Evolutionary conservation across 2,113 vertebrate genomes (phyloP).

Genomic region (Tetrao urogallus): DNA sequence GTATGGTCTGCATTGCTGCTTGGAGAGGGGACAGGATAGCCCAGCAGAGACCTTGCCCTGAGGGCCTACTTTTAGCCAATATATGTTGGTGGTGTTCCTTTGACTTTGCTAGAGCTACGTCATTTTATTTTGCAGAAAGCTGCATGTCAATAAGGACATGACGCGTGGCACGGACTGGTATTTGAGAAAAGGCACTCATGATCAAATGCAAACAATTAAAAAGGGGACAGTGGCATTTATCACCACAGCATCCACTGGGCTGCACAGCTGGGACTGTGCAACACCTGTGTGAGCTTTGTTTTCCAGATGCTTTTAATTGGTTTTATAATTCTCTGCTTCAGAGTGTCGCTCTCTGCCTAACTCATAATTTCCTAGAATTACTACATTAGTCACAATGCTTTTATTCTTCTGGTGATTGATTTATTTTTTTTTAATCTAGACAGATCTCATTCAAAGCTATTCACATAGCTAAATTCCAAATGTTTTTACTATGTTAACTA

Average conservation of each 20-base stretch:
- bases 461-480: not conserved
- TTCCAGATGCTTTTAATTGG: not conserved
- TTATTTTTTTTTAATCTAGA: not conserved
- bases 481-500: not conserved
- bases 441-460: not conserved
- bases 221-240: not conserved
- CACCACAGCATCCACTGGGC: not conserved
- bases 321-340: not conserved
- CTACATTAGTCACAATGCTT: not conserved
- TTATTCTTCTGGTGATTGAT: not conserved
- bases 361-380: not conserved
- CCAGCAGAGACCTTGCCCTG: not conserved
- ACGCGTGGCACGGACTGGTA: not conserved
- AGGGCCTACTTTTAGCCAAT: not conserved
- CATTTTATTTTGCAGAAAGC: not conserved
- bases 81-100: not conserved
- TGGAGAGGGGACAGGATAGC: not conserved
- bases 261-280: not conserved
- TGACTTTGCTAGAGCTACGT: not conserved
- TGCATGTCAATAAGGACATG: not conserved
- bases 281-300: rapidly evolving
- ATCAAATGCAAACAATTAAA: not conserved
- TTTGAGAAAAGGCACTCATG: not conserved
- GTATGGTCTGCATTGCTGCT: rapidly evolving
- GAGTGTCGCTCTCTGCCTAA: not conserved